Base-by-base conservation (phyloP, 1,140 invertebrate genomes). In the Magallana ariakensis region DNA sequence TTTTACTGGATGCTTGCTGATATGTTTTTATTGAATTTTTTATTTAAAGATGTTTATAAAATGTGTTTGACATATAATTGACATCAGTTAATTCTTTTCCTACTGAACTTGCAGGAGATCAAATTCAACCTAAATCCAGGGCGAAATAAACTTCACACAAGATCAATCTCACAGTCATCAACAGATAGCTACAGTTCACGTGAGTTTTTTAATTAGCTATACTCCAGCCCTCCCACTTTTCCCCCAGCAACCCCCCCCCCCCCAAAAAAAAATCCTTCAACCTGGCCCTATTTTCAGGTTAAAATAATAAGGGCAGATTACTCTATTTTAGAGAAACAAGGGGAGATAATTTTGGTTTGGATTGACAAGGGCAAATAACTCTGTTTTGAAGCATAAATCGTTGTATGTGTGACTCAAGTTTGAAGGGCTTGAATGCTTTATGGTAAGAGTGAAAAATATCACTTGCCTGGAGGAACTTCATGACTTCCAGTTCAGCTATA, bases 171-270 rank as follows among this genome's bases (percentile, higher is more conserved):
- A 56, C 97, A 97, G n/a, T 98, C 97, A 19, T 98, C 97, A 58
- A 98, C 97, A 60, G 98, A 98, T 94, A 98, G 97, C 54, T 98
- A 98, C 95, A 98, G 97, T 94, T 98, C 97, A 88, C 97, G 97
- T 97, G 96, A 92, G 95, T 90, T 66, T 89, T 84, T 22, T n/a
- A 56, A 7, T 11, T 13, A 19, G 11, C 9, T 10, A 19, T 13
- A 19, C 22, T 13, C 66, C n/a, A n/a, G n/a, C n/a, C 15, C 16
- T 19, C 11, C 15, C 66, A 19, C 19, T 46, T 46, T 46, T 46
- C 33, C 33, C 33, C 33, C 33, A 4, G 33, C 33, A 46, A 7
- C 19, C 22, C 66, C 22, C 19, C 66, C 10, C 9, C 8, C 7
- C n/a, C n/a, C n/a, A n/a, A n/a, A n/a, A n/a, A n/a, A n/a, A 46